Evolutionary conservation across 2,113 vertebrate genomes (phyloP), one percentile per base, ranked within the genome.

Genomic region (Triplophysa tibetana): DNA sequence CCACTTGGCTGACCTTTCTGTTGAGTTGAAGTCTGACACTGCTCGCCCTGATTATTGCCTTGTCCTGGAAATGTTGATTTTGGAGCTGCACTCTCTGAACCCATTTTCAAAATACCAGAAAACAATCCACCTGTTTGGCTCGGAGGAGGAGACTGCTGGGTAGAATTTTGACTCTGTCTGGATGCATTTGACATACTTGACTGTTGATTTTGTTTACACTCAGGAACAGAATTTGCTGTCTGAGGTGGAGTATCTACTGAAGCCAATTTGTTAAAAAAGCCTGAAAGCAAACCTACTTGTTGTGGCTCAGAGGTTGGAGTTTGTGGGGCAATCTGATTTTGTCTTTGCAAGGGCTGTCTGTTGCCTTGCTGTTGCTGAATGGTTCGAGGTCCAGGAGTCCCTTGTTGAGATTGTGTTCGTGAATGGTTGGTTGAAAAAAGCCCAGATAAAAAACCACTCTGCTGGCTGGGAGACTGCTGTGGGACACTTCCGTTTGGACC

Each of bases 221-320:
- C 72, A 70, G 75, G 41, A 66, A 87, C 85, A 84, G 68, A 26
- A 2, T 63, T 79, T 17, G 83, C 23, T 64, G 86, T 81, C 84
- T 85, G 89, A 24, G 84, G 61, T 70, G 68, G 52, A 80, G 81
- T 87, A 67, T 95, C 93, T 79, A 86, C 83, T 73, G 93, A 89
- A 85, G 94, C 82, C 85, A 93, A 90, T 76, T 92, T 96, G 84
- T 88, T 92, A 82, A 95, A 93, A 79, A 94, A 48, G 4, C 90
- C 91, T 11, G 91, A 93, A 26, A 92, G 66, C 26, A 94, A 48
- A 6, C 93, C 89, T 45, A 85, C 86, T 56, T 90, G 90, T 62
- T 89, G 87, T 52, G 87, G 72, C 50, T 92, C 90, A 78, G 87
- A 56, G 50, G 74, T 84, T 84, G 88, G 54, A 12, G 77, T 63